Conservation (phyloP, 2,888 invertebrate species). For the Chymomyza caudatula region DNA sequence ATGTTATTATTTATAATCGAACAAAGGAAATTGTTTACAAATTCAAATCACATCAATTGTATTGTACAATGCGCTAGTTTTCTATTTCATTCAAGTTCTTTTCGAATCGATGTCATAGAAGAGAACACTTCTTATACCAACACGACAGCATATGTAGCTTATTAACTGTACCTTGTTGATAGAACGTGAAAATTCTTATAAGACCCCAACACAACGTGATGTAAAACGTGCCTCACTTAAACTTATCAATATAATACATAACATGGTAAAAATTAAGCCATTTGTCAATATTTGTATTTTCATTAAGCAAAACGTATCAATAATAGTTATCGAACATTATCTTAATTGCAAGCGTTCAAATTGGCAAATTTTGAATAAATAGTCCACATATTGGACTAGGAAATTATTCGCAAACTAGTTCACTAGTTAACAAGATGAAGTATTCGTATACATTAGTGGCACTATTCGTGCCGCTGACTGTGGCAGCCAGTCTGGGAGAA, state of each 20-base stretch:
- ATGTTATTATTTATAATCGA: too few species aligned
- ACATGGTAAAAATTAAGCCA: slow-evolving; percentile 2
- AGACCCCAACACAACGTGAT: slow-evolving; percentile 2
- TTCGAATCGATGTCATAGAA: too few species aligned
- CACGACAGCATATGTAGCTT: neutral
- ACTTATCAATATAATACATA: slow-evolving; percentile 34
- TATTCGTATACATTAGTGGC: slow-evolving; percentile 23
- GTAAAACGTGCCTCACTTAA: slow-evolving; percentile 18
- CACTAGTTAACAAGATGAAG: slow-evolving; percentile 43
- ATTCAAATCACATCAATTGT: too few species aligned
- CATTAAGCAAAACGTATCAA: neutral
- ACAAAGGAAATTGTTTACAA: too few species aligned
- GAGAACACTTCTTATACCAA: neutral
- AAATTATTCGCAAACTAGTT: slow-evolving; percentile 42
- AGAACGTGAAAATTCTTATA: neutral
- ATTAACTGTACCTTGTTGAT: neutral
- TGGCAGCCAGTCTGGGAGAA: slow-evolving; percentile 24
- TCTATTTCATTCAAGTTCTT: too few species aligned
- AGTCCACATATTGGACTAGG: slow-evolving; percentile 26
- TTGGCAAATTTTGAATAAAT: slow-evolving; percentile 38
- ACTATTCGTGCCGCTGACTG: slow-evolving; percentile 28
- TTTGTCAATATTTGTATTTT: slow-evolving; percentile 20
- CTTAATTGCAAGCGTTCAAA: neutral
- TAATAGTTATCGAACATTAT: slow-evolving; percentile 19
- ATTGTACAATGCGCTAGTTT: too few species aligned